A percentile compares a stretch with the other conserved stretches of the same genome.
Conservation (phyloP, 2,113 vertebrate species). For the Triplophysa tibetana region DNA sequence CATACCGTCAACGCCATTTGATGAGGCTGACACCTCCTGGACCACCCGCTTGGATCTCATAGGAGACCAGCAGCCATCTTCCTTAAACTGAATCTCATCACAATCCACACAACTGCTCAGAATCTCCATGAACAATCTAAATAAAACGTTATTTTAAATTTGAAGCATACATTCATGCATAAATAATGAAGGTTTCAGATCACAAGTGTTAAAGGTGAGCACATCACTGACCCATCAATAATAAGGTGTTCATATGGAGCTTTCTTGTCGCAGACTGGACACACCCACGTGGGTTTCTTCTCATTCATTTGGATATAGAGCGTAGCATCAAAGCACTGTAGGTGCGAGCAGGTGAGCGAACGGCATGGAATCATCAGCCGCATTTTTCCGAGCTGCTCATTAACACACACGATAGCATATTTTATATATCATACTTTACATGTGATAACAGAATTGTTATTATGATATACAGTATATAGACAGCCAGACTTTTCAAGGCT, state of each 20-base stretch:
- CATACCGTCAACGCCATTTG: constrained; percentile 88
- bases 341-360: constrained; percentile 91
- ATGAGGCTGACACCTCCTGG: constrained; percentile 89
- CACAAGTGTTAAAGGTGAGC: not conserved
- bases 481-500: too few species aligned
- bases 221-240: constrained; percentile 86
- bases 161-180: too few species aligned
- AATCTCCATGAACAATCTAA: constrained; percentile 98
- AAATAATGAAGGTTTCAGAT: too few species aligned
- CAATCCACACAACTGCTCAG: constrained; percentile 94
- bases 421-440: not conserved
- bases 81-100: constrained; percentile 98
- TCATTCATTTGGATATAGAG: constrained; percentile 99
- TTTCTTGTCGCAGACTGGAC: constrained; percentile 97
- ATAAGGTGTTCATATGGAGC: constrained; percentile 94
- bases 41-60: constrained; percentile 96
- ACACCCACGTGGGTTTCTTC: constrained; percentile 98
- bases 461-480: too few species aligned
- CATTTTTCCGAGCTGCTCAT: constrained; percentile 93
- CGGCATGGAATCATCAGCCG: constrained; percentile 92
- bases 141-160: constrained; percentile 15
- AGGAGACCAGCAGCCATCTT: constrained; percentile 93
- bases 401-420: constrained; percentile 10
- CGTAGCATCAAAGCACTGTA: constrained; percentile 97
- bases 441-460: too few species aligned